Evolutionary conservation across 2,113 vertebrate species (phyloP).

Genomic region (Silurus asotus): DNA sequence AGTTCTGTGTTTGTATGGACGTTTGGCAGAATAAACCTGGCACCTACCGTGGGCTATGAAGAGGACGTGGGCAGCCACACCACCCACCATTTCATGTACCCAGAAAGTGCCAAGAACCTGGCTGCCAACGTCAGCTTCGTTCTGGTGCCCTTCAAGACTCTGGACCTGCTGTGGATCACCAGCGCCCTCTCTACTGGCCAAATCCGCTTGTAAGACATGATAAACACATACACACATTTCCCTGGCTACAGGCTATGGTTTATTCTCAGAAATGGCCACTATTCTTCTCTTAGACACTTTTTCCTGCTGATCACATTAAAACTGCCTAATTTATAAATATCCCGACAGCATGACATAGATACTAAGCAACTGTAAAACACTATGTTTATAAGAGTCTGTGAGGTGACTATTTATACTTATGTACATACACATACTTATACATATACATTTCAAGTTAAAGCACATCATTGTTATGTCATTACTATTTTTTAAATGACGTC

Average conservation of each 20-base stretch:
- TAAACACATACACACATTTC: constrained; percentile 9
- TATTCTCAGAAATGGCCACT: not conserved
- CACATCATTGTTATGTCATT: not conserved
- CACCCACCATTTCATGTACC: constrained; percentile 99
- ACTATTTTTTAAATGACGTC: constrained; percentile 12
- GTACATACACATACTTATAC: not conserved
- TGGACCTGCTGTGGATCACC: constrained; percentile 97
- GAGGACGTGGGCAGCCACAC: constrained; percentile 88
- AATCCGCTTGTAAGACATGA: constrained; percentile 88
- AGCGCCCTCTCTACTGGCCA: constrained; percentile 94
- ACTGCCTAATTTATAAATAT: not conserved
- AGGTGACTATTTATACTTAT: not conserved
- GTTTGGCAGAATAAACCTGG: constrained; percentile 89
- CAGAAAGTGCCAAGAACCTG: constrained; percentile 97
- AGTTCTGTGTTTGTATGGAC: constrained; percentile 23
- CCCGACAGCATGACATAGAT: not conserved
- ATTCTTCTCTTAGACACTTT: not conserved
- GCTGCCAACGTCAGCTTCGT: constrained; percentile 95
- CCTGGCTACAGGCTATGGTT: not conserved
- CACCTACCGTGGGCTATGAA: constrained; percentile 93
- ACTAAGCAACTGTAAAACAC: constrained; percentile 3
- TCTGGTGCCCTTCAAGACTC: constrained; percentile 94
- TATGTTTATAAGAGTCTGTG: constrained; percentile 16
- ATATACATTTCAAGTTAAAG: not conserved
- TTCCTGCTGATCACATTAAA: not conserved